Evolutionary conservation across 2,797 vertebrate genomes (phyloP), one percentile per base, ranked within the genome.

Genomic region (Neostethus bicornis): DNA sequence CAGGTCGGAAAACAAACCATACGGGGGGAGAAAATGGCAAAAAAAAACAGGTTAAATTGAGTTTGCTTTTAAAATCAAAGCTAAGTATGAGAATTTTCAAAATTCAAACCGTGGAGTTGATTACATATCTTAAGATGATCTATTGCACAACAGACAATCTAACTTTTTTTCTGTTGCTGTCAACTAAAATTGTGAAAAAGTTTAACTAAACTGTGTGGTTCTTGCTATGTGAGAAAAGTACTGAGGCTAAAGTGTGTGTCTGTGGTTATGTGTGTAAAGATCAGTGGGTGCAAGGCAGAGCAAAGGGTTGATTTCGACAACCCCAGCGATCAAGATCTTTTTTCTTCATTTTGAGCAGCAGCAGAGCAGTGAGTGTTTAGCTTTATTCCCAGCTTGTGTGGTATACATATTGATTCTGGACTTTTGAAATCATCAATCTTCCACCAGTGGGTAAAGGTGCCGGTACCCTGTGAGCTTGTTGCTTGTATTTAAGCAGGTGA

Each of bases 401-500:
- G 44, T 59, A 66, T 66, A 31, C 21, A 16, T 65, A 86, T 85
- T 53, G 78, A 88, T 81, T 57, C 19, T 17, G 65, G 34, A 14
- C 31, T 42, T 47, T 54, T 59, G 51, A 59, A 76, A 57, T 25
- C 54, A 83, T 83, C 62, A 61, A 57, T 85, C 68, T 77, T 70
- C 34, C 29, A 58, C 67, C 24, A 53, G 60, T 34, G 24, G 55
- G 51, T 53, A 38, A 4, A 21, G 49, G 26, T 53, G 45, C 37
- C n/a, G 49, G 48, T 23, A n/a, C 73, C 55, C 49, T 48, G 47
- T 21, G 13, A 55, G 53, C 41, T 47, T 6, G 20, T 16, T 51
- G 53, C 49, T 50, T 75, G 63, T 71, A 63, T 77, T 75, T 68
- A 78, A 79, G 53, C 63, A 70, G 51, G 45, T 77, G 55, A 81